phyloP scores from a whole-genome alignment of 2,797 vertebrate species.

The Selene dorsalis region DNA sequence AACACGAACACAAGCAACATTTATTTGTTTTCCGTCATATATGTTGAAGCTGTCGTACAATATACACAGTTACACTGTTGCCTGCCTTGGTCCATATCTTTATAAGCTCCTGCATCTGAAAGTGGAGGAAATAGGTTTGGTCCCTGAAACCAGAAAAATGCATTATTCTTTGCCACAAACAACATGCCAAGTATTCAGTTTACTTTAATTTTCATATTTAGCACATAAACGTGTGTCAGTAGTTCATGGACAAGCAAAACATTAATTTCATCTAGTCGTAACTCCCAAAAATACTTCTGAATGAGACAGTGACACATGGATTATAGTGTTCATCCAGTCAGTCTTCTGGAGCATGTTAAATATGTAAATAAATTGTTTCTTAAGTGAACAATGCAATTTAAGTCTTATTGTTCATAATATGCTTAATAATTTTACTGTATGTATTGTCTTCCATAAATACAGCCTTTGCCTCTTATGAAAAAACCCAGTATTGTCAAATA shows the following conservation, averaged over 20 bases:
- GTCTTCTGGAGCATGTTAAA: constrained; percentile 50
- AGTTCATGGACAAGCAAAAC: constrained; percentile 26
- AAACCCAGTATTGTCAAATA: constrained; percentile 32
- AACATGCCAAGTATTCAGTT: constrained; percentile 28
- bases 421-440: constrained; percentile 36
- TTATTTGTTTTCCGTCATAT: constrained; percentile 11
- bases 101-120: constrained; percentile 6
- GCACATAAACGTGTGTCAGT: constrained; percentile 15
- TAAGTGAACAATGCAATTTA: constrained; percentile 42
- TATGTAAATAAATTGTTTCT: constrained; percentile 61
- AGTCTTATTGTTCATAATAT: constrained; percentile 55
- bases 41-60: constrained; percentile 16
- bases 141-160: not conserved
- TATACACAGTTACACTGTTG: constrained; percentile 18
- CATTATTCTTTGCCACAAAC: constrained; percentile 44
- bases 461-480: constrained; percentile 46
- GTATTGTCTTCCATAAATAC: constrained; percentile 57
- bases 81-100: constrained; percentile 27
- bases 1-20: not conserved
- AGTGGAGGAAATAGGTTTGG: not conserved
- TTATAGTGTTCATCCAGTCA: constrained; percentile 11
- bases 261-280: constrained; percentile 15
- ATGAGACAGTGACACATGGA: constrained; percentile 22
- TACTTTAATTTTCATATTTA: constrained; percentile 18
- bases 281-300: constrained; percentile 22